Evolutionary conservation across 2,113 vertebrate species (phyloP).

Genomic region (Aramus guarauna): DNA sequence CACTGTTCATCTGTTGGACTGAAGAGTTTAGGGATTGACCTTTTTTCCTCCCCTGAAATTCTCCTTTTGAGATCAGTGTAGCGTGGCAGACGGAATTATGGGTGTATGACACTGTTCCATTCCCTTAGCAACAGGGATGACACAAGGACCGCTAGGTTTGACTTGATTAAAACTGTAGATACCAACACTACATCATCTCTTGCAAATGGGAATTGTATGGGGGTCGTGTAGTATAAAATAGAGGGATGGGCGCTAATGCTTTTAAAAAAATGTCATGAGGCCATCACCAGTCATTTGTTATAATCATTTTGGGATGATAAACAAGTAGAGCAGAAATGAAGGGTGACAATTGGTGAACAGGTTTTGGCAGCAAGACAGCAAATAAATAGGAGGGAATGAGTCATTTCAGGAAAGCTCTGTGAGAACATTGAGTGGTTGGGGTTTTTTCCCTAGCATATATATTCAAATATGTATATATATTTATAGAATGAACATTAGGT

Average conservation of each 20-base stretch:
- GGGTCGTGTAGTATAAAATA: background rate
- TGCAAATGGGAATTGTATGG: background rate
- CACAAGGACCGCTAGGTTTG: background rate
- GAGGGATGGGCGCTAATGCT: background rate
- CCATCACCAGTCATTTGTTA: background rate
- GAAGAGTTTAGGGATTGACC: background rate
- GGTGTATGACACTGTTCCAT: background rate
- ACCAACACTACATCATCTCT: background rate
- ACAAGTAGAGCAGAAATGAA: background rate
- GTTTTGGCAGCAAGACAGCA: conserved; percentile 26
- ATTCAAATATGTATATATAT: conserved; percentile 3
- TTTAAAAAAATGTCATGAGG: background rate
- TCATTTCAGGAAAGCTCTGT: background rate
- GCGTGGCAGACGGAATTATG: rapidly evolving
- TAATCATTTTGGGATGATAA: conserved; percentile 1
- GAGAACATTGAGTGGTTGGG: background rate
- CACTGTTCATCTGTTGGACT: background rate
- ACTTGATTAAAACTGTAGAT: background rate
- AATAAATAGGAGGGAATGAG: conserved; percentile 38
- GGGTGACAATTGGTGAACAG: conserved; percentile 46
- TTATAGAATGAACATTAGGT: conserved; percentile 4
- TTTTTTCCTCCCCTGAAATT: background rate
- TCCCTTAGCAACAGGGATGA: background rate
- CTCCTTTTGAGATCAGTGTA: background rate
- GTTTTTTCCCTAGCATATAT: background rate